Percentiles rank a stretch among this genome's conserved stretches.
Evolutionary conservation across 2,797 vertebrate species (phyloP).

Genomic region (Siniperca scherzeri): DNA sequence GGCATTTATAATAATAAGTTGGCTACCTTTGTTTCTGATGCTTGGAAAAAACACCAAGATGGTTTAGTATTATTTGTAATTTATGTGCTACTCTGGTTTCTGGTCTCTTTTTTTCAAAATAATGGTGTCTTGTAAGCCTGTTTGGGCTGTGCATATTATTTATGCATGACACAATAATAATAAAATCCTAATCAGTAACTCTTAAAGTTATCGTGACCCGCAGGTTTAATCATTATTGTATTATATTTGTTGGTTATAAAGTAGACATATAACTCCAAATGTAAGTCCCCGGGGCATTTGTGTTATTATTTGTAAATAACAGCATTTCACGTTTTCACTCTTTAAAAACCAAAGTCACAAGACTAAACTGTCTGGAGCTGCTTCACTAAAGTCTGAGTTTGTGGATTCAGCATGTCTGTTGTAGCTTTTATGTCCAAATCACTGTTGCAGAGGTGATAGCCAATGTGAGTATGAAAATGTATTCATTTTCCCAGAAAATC

Average conservation of each 20-base stretch:
- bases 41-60: no score
- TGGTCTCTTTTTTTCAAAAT: no score
- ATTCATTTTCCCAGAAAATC: conserved; percentile 40
- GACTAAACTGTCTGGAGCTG: not conserved
- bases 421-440: conserved; percentile 42
- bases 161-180: no score
- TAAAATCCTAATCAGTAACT: not conserved
- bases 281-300: not conserved
- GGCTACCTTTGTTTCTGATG: no score
- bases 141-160: no score
- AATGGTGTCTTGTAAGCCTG: no score
- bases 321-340: not conserved
- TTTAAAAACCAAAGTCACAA: not conserved
- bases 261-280: not conserved
- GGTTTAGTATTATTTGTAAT: no score
- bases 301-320: not conserved
- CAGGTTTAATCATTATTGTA: not conserved
- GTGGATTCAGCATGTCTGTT: conserved; percentile 51
- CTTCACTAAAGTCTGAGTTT: conserved; percentile 13
- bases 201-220: not conserved
- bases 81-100: no score
- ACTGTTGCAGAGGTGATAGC: conserved; percentile 18
- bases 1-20: not conserved
- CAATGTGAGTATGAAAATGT: conserved; percentile 27
- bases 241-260: not conserved